These are phyloP conservation scores for Araneus ventricosus DNA, from an alignment of 1,140 invertebrate genomes.

Conservation along the genomic window DNA sequence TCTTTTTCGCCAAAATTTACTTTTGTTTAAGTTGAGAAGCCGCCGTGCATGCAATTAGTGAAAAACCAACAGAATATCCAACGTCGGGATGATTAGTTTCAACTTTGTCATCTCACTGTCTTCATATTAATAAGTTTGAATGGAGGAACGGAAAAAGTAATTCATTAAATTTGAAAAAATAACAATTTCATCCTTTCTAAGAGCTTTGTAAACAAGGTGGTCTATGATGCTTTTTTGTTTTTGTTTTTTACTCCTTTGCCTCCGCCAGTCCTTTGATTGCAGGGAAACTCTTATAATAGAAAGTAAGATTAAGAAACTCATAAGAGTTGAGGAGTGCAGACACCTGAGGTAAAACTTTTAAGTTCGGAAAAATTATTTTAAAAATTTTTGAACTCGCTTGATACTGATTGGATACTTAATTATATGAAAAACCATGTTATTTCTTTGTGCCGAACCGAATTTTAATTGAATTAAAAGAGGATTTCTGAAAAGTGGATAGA, in stretches of 20 bases:
- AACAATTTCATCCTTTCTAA: conserved; percentile 63
- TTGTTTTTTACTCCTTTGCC: background rate
- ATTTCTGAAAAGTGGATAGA: no score
- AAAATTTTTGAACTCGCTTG: background rate
- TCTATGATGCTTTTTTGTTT: conserved; percentile 9
- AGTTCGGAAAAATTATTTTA: conserved; percentile 9
- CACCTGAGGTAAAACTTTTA: background rate
- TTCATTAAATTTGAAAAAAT: conserved; percentile 70
- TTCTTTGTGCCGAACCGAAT: background rate
- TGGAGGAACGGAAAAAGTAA: conserved; percentile 46
- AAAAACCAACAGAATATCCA: conserved; percentile 54
- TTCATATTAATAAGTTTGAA: conserved; percentile 21
- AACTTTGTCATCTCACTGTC: conserved; percentile 63
- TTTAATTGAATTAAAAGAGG: conserved; percentile 27
- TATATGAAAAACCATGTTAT: background rate
- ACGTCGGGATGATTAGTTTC: conserved; percentile 52
- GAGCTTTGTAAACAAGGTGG: conserved; percentile 67
- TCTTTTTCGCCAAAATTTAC: conserved; percentile 17
- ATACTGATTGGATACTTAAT: conserved; percentile 5
- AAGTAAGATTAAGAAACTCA: conserved; percentile 20
- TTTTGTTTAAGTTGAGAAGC: conserved; percentile 56
- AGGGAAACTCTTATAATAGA: background rate
- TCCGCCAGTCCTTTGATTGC: background rate
- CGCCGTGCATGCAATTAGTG: conserved; percentile 59
- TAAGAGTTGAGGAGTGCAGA: background rate